Percentiles rank a stretch among this genome's conserved stretches.
phyloP scores from a whole-genome alignment of 2,113 vertebrate species.

The Phasianus colchicus region DNA sequence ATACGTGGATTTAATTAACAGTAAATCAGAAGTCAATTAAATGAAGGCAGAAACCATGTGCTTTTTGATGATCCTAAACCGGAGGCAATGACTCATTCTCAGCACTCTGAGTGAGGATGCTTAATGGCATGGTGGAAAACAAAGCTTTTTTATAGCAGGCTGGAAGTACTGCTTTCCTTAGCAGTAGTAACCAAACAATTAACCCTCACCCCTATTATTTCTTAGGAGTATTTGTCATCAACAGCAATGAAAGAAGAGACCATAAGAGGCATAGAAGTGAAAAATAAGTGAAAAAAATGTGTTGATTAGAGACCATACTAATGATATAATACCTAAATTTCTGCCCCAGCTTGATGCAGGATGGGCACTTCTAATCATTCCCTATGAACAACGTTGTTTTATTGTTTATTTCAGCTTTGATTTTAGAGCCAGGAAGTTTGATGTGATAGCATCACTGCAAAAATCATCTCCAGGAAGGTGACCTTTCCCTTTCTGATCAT shows the following conservation, averaged over 20 bases:
- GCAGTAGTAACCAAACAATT: constrained; percentile 21
- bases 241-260: neutral
- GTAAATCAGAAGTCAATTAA: constrained; percentile 14
- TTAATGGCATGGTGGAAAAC: neutral
- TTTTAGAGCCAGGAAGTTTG: neutral
- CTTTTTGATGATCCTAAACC: neutral
- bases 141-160: neutral
- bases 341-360: neutral
- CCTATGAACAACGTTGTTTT: neutral
- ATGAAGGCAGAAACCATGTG: neutral
- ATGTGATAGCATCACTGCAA: fast-evolving
- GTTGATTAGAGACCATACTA: neutral
- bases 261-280: neutral
- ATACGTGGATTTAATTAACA: neutral
- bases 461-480: neutral
- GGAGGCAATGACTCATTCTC: neutral
- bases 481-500: neutral
- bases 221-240: constrained; percentile 10
- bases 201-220: neutral
- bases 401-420: neutral
- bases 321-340: neutral
- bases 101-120: neutral
- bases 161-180: neutral
- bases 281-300: neutral
- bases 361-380: neutral